A percentile compares a stretch with the other conserved stretches of the same genome.
Conservation (phyloP, 2,888 invertebrate species). For the Mesoligia furuncula region DNA sequence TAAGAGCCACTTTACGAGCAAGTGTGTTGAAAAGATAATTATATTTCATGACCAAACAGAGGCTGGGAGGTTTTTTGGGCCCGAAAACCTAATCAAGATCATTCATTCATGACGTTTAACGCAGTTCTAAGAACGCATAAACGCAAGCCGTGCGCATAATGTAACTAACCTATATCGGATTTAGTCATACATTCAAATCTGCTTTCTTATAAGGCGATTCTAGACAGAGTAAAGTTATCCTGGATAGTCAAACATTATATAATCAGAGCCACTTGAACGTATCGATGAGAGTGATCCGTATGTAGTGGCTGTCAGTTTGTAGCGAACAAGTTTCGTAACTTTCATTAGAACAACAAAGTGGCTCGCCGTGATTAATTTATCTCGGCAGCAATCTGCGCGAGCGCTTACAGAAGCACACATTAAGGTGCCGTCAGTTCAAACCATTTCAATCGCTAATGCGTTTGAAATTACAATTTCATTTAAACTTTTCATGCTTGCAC, state of each 20-base stretch:
- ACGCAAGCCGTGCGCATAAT: not conserved
- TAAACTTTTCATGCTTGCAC: constrained; percentile 16
- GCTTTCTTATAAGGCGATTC: constrained; percentile 1
- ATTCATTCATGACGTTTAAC: not conserved
- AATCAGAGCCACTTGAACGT: constrained; percentile 43
- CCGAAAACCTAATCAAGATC: not conserved
- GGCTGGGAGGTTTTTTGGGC: not conserved
- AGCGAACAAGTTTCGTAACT: constrained; percentile 68
- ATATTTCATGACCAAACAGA: not conserved
- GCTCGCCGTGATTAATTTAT: constrained; percentile 70
- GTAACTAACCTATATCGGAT: constrained; percentile 23
- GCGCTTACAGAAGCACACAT: constrained; percentile 64
- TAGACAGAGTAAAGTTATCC: constrained; percentile 29
- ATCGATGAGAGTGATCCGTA: constrained; percentile 59
- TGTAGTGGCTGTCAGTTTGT: constrained; percentile 51
- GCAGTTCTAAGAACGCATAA: not conserved
- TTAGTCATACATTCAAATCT: constrained; percentile 37
- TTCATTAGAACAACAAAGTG: constrained; percentile 69
- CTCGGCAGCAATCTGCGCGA: constrained; percentile 68
- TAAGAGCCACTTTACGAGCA: too few relatives aligned
- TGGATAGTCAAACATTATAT: constrained; percentile 48
- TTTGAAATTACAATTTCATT: constrained; percentile 35
- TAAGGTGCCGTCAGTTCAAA: constrained; percentile 51
- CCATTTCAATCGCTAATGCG: constrained; percentile 42
- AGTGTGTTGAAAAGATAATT: too few relatives aligned